These are phyloP conservation scores for Ascaphus truei DNA, from an alignment of 2,113 vertebrate species.

Conservation along the genomic window DNA sequence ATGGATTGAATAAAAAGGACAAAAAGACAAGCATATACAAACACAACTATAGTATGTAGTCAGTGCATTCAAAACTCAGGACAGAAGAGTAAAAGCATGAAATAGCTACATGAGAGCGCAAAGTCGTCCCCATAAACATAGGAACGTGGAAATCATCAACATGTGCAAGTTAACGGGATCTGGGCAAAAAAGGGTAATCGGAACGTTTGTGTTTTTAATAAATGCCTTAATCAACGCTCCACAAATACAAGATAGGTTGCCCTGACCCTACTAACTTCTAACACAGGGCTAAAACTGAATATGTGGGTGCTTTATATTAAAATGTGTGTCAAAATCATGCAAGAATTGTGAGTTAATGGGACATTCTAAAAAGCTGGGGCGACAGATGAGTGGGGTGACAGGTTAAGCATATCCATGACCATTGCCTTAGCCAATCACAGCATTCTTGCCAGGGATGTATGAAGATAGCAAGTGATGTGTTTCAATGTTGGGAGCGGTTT, in stretches of 20 bases:
- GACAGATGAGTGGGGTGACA: slow-evolving; percentile 12
- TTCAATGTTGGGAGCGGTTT: too few relatives aligned
- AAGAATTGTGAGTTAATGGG: background rate
- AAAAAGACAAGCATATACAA: slow-evolving; percentile 39
- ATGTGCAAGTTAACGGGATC: background rate
- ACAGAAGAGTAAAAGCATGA: background rate
- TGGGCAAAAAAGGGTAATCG: background rate
- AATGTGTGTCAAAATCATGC: background rate
- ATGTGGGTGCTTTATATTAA: background rate
- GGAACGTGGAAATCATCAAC: background rate
- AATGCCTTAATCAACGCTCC: background rate
- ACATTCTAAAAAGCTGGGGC: background rate
- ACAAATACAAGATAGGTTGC: background rate
- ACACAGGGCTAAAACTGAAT: slow-evolving; percentile 8
- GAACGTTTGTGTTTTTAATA: background rate
- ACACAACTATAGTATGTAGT: slow-evolving; percentile 28
- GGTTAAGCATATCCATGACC: background rate
- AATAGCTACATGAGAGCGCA: background rate
- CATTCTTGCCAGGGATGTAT: background rate
- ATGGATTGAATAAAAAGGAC: slow-evolving; percentile 41
- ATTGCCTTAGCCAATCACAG: slow-evolving; percentile 4
- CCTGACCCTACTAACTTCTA: background rate
- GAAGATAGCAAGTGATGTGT: background rate
- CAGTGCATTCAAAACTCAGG: slow-evolving; percentile 23
- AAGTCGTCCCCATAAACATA: background rate